Evolutionary conservation across 2,113 vertebrate genomes (phyloP).

Genomic region (Mobula birostris): DNA sequence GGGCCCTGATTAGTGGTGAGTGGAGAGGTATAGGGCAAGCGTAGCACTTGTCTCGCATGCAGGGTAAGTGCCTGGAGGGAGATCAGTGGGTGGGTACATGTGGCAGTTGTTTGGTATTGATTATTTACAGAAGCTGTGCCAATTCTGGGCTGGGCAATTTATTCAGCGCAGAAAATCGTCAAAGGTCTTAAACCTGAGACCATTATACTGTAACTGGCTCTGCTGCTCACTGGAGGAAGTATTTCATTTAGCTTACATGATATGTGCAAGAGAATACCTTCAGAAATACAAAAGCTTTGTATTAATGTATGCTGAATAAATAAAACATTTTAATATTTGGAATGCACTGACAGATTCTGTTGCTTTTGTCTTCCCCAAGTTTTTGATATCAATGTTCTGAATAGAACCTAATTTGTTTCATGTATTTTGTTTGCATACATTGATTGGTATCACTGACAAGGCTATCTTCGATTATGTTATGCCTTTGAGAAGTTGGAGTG

Average conservation of each 20-base stretch:
- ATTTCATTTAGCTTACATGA: neutral
- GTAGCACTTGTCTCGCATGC: no score
- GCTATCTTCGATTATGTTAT: no score
- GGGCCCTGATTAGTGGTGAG: no score
- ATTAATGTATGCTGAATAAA: neutral
- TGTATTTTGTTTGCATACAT: no score
- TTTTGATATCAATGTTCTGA: no score
- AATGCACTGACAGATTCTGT: neutral
- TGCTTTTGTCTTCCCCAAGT: neutral
- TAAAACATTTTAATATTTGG: neutral
- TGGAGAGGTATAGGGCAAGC: no score
- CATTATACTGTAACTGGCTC: neutral
- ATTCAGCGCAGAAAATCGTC: neutral
- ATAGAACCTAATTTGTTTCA: no score
- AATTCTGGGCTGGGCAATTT: neutral
- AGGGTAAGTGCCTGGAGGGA: no score
- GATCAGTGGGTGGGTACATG: no score
- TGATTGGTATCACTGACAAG: no score
- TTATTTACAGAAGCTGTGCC: neutral
- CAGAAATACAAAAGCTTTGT: neutral
- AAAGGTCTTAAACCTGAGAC: neutral
- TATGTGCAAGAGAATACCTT: neutral
- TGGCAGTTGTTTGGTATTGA: neutral
- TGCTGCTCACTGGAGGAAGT: neutral
- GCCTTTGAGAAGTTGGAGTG: no score